Base-by-base conservation (phyloP, 2,888 invertebrate genomes). In the Cataglyphis rosenhaueri region DNA sequence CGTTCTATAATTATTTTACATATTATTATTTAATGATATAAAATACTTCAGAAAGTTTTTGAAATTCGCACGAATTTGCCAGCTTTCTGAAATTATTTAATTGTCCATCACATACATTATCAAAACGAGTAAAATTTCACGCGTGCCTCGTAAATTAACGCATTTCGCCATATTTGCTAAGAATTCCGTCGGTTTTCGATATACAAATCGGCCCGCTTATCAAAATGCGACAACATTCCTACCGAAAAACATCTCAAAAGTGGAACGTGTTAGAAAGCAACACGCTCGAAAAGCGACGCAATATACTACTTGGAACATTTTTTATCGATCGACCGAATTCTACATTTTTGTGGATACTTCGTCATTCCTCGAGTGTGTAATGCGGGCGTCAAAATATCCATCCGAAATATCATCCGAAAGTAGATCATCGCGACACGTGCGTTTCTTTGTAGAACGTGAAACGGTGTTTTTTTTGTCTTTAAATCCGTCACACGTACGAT, bases 181-280 rank as follows among this genome's bases (percentile, higher is more conserved):
- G 15, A 65, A 25, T 21, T 21, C 8, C n/a, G 12, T 73, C 12
- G 4, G 12, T 10, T 3, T 18, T 59, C 59, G 29, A 65, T 48
- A 75, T 44, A 65, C 21, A 75, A 32, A 55, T 85, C 68, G 74
- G 44, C 73, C 25, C 35, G 73, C 76, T 81, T 76, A 83, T 82
- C 81, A 48, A 59, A 78, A 66, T 57, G 44, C 83, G 82, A 84
- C 84, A 62, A 76, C 73, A 78, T 85, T 76, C 55, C 61, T 76
- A 85, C 66, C 81, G 71, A 84, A 55, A 78, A 89, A 86, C 70
- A 82, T 81, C 57, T 76, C 76, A 81, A 84, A 89, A 89, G 86
- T 89, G 83, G 89, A 87, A 86, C 86, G 86, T 38, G 82, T 82
- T 86, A 86, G 87, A 89, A 89, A 86, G 87, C 83, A 84, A 86